Conservation (phyloP, 1,140 invertebrate species). For the Zaprionus capensis region DNA sequence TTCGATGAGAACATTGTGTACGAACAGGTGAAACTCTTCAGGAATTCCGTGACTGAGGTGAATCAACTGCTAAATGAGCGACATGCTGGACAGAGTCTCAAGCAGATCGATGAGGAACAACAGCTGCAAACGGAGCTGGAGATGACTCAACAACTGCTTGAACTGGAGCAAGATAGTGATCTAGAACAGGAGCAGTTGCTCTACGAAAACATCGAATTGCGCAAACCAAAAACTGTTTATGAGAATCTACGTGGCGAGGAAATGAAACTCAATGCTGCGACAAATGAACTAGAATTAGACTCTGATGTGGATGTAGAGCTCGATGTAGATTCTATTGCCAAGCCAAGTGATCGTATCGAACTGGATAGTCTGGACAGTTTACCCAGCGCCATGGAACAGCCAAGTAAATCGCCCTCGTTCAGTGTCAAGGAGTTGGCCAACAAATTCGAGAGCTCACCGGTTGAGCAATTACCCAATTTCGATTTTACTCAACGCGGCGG, state of each 20-base stretch:
- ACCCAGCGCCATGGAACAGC: conserved; percentile 44
- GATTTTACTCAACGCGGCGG: conserved; percentile 71
- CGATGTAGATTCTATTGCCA: conserved; percentile 24
- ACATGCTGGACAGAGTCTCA: conserved; percentile 53
- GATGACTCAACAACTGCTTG: conserved; percentile 69
- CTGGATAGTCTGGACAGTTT: conserved; percentile 79
- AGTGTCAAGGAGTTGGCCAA: conserved; percentile 86
- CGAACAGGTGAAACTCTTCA: conserved; percentile 90
- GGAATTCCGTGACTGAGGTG: conserved; percentile 89
- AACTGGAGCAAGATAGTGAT: conserved; percentile 53
- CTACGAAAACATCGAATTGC: conserved; percentile 83
- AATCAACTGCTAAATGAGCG: conserved; percentile 86
- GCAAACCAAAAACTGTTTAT: conserved; percentile 84
- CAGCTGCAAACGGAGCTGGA: conserved; percentile 70
- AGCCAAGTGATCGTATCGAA: conserved; percentile 67
- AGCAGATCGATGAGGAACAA: conserved; percentile 73
- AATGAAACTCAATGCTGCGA: conserved; percentile 64
- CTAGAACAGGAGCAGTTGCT: conserved; percentile 49
- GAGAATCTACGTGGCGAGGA: conserved; percentile 85
- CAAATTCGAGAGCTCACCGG: conserved; percentile 86
- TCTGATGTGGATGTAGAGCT: conserved; percentile 27
- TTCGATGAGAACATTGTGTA: conserved; percentile 86
- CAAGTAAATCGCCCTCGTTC: conserved; percentile 76
- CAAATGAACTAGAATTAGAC: conserved; percentile 24
- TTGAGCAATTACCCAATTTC: conserved; percentile 79